Percentiles rank a stretch among this genome's conserved stretches.
Evolutionary conservation across 2,797 vertebrate genomes (phyloP).

Genomic region (Hemibagrus guttatus): DNA sequence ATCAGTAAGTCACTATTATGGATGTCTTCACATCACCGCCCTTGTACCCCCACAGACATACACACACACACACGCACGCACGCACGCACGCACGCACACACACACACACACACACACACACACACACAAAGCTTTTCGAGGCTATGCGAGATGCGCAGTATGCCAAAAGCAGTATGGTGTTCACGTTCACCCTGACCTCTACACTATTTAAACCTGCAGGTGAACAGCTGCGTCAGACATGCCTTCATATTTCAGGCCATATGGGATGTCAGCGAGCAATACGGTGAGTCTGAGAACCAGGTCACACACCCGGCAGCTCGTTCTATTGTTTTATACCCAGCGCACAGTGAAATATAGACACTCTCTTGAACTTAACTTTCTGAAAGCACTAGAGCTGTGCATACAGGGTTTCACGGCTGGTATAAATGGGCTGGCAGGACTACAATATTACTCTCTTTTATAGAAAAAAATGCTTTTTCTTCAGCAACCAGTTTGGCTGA

Average conservation of each 20-base stretch:
- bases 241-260: constrained; percentile 15
- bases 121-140: constrained; percentile 12
- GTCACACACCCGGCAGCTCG: constrained; percentile 20
- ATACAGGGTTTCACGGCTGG: not conserved
- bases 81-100: not conserved
- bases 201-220: constrained; percentile 31
- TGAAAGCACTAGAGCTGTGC: not conserved
- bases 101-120: not conserved
- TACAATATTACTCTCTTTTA: not conserved
- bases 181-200: constrained; percentile 17
- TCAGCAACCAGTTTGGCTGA: not conserved
- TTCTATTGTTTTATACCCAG: constrained; percentile 31
- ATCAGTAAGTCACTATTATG: not conserved
- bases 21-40: not conserved
- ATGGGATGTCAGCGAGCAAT: constrained; percentile 15
- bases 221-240: constrained; percentile 37
- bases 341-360: constrained; percentile 7
- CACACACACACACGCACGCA: not conserved
- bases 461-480: not conserved
- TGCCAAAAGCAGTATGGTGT: constrained; percentile 3
- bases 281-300: constrained; percentile 9
- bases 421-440: not conserved
- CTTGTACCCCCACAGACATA: not conserved
- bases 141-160: constrained; percentile 5
- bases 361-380: not conserved